Conservation (phyloP, 1,140 invertebrate genomes). For the Bombus superbus region DNA sequence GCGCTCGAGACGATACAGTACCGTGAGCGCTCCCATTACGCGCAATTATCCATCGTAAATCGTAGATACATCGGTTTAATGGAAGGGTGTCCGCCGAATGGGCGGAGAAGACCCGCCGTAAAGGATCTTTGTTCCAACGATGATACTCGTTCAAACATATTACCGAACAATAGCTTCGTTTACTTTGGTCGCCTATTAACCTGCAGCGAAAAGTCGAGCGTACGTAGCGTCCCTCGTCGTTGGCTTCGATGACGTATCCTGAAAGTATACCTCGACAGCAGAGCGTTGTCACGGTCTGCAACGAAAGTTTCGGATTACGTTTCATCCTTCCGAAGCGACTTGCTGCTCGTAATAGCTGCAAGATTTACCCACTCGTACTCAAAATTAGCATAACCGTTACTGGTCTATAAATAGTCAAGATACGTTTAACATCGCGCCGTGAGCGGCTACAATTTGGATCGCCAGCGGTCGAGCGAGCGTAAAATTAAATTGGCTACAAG, state of each 20-base stretch:
- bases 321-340: neutral
- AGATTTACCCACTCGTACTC: neutral
- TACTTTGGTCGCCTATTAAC: slow-evolving; percentile 20
- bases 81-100: slow-evolving; percentile 16
- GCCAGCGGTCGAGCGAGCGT: neutral
- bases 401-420: neutral
- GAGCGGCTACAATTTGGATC: slow-evolving; percentile 4
- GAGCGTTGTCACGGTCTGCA: neutral
- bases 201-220: slow-evolving; percentile 57
- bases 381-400: neutral
- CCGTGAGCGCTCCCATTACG: slow-evolving; percentile 26
- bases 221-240: slow-evolving; percentile 36
- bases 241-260: slow-evolving; percentile 8
- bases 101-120: neutral
- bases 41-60: slow-evolving; percentile 60
- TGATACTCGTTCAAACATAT: slow-evolving; percentile 69
- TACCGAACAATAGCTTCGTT: slow-evolving; percentile 45
- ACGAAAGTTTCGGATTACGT: neutral
- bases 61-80: slow-evolving; percentile 40
- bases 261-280: neutral
- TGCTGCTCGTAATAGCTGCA: too few species aligned
- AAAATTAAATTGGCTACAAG: slow-evolving; percentile 12
- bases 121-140: slow-evolving; percentile 44
- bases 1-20: slow-evolving; percentile 28
- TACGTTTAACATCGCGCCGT: slow-evolving; percentile 2